These are phyloP conservation scores for Somateria mollissima DNA, from an alignment of 2,797 vertebrate genomes.

Conservation along the genomic window DNA sequence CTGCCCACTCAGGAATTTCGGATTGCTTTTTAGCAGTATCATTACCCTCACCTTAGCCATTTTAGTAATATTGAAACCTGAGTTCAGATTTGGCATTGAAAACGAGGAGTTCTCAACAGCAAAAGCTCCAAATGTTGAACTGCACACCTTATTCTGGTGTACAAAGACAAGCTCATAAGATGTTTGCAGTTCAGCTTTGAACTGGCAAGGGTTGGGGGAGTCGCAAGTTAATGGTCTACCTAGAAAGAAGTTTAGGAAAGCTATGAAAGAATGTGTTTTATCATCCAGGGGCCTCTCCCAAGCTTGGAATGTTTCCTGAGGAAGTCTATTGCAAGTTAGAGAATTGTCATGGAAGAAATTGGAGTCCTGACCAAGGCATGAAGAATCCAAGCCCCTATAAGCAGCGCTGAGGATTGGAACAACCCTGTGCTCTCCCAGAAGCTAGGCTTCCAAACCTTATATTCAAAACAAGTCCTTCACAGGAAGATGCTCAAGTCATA, in stretches of 20 bases:
- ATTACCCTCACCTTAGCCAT: not conserved
- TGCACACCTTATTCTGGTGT: not conserved
- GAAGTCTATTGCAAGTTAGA: not conserved
- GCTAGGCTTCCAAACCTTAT: not conserved
- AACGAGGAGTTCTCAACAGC: not conserved
- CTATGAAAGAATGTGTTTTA: not conserved
- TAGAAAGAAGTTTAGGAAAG: not conserved
- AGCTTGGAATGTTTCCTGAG: not conserved
- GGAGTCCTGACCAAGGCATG: not conserved
- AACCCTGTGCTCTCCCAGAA: not conserved
- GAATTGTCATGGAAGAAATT: not conserved
- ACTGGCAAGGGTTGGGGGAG: not conserved
- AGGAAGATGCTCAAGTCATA: not conserved
- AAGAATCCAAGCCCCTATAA: not conserved
- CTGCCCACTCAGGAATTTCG: not conserved
- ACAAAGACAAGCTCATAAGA: not conserved
- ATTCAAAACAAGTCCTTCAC: not conserved
- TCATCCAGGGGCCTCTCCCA: not conserved
- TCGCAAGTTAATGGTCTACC: not conserved
- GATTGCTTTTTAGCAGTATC: not conserved
- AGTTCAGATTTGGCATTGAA: not conserved
- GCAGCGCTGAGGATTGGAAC: not conserved
- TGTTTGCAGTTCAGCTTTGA: not conserved
- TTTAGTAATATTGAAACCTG: not conserved
- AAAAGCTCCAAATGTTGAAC: not conserved